Conservation (phyloP, 2,113 vertebrate genomes). For the Elanoides forficatus region DNA sequence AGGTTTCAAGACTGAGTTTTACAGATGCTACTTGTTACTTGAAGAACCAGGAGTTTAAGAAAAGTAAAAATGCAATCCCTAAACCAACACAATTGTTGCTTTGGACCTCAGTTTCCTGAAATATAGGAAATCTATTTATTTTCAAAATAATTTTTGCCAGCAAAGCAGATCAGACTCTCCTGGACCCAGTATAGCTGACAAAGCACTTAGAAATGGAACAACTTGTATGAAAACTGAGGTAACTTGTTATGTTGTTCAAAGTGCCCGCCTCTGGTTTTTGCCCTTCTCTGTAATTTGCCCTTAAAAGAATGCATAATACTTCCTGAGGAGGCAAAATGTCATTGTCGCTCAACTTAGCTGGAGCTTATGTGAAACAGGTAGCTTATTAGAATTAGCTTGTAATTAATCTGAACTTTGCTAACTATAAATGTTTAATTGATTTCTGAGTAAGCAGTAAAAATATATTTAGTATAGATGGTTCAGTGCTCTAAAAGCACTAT, state of each 20-base stretch:
- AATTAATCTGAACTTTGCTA: not conserved
- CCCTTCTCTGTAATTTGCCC: not conserved
- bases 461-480: not conserved
- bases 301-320: not conserved
- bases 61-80: not conserved
- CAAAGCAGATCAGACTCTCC: not conserved
- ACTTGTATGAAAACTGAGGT: not conserved
- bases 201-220: not conserved
- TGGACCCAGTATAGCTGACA: not conserved
- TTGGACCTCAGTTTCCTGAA: not conserved
- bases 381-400: not conserved
- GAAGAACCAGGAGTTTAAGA: not conserved
- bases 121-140: not conserved
- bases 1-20: not conserved
- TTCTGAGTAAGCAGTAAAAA: not conserved
- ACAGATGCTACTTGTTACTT: not conserved
- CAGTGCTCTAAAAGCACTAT: not conserved
- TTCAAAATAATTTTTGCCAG: not conserved
- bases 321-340: not conserved
- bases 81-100: not conserved
- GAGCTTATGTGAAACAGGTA: not conserved
- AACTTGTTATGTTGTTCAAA: not conserved
- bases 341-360: not conserved
- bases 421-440: not conserved
- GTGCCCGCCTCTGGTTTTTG: not conserved